These are phyloP conservation scores for Hozukius guyotensis DNA, from an alignment of 2,797 vertebrate species.

Conservation along the genomic window DNA sequence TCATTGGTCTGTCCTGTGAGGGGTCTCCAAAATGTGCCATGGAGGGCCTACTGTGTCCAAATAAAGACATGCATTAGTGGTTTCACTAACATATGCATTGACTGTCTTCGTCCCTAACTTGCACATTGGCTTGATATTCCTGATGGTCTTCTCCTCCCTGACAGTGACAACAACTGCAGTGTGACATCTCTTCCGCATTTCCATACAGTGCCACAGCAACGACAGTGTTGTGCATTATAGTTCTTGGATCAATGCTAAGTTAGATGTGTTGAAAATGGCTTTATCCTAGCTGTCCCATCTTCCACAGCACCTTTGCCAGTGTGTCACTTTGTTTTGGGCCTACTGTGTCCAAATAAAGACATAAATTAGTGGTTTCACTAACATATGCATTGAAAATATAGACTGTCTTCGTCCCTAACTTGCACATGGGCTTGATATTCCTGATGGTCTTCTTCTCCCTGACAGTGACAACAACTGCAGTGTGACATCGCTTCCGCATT, in stretches of 20 bases:
- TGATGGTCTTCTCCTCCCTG: background rate
- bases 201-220: background rate
- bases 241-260: background rate
- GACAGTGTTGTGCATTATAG: background rate
- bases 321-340: too few species aligned
- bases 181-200: conserved; percentile 33
- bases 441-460: background rate
- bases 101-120: too few species aligned
- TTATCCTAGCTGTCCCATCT: too few species aligned
- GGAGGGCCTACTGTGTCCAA: background rate
- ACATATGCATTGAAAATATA: background rate
- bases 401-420: too few species aligned
- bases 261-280: too few species aligned
- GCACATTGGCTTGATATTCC: background rate
- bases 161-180: conserved; percentile 36
- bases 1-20: too few species aligned
- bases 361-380: background rate
- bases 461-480: conserved; percentile 36
- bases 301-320: too few species aligned
- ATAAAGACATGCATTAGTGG: background rate
- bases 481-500: conserved; percentile 31
- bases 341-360: too few species aligned
- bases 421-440: background rate
- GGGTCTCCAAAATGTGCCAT: background rate
- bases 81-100: background rate